Evolutionary conservation across 2,113 vertebrate species (phyloP).

Genomic region (Clarias batrachus): DNA sequence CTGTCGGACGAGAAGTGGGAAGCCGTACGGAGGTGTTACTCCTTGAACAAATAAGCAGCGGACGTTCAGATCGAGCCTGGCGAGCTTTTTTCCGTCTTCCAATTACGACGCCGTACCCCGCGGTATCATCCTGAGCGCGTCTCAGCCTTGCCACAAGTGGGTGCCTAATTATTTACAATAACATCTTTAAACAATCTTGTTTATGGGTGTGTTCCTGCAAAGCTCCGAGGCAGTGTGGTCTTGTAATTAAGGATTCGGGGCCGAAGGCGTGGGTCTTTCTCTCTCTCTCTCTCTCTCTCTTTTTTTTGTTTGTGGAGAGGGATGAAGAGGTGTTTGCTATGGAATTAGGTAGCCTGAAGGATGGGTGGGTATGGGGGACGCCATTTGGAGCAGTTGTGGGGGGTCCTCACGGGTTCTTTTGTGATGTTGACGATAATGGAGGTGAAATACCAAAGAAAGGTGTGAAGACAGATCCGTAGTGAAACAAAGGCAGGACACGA

Average conservation of each 20-base stretch:
- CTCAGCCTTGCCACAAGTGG: constrained; percentile 41
- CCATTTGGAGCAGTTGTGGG: constrained; percentile 49
- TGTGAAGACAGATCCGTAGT: constrained; percentile 15
- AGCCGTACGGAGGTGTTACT: constrained; percentile 30
- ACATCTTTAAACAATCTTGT: constrained; percentile 62
- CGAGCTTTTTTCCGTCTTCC: not conserved
- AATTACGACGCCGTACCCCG: not conserved
- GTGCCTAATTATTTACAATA: constrained; percentile 57
- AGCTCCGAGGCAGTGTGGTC: constrained; percentile 51
- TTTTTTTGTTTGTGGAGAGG: not conserved
- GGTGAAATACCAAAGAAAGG: constrained; percentile 42
- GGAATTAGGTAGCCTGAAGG: constrained; percentile 41
- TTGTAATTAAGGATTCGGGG: constrained; percentile 55
- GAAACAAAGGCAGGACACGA: not conserved
- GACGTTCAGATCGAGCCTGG: constrained; percentile 15
- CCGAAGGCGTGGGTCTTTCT: constrained; percentile 1
- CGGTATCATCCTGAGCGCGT: not conserved
- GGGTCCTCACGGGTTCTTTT: constrained; percentile 16
- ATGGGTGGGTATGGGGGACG: not conserved
- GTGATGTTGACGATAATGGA: constrained; percentile 38
- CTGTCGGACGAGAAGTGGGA: not conserved
- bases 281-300: too few relatives aligned
- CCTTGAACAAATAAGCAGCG: constrained; percentile 36
- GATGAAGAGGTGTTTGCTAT: constrained; percentile 17
- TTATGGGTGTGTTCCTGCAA: constrained; percentile 55